phyloP scores from a whole-genome alignment of 2,113 vertebrate genomes.

The Pachyramphus minor region DNA sequence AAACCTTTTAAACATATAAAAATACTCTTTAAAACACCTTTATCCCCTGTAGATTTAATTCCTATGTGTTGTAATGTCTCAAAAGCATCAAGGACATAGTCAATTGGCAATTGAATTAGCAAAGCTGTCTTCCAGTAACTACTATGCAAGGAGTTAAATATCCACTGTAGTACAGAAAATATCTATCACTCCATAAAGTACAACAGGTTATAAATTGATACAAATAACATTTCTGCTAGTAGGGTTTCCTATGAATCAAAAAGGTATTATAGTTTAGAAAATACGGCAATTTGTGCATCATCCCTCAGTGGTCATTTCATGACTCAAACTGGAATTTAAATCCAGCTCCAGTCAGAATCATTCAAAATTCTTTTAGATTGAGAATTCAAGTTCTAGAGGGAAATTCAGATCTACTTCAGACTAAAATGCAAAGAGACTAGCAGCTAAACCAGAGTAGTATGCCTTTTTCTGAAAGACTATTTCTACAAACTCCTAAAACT shows the following conservation, averaged over 20 bases:
- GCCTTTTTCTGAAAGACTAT: background rate
- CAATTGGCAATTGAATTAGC: background rate
- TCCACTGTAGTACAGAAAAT: background rate
- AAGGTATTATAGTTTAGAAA: background rate
- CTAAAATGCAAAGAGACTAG: background rate
- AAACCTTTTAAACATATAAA: background rate
- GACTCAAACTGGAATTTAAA: background rate
- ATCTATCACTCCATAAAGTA: background rate
- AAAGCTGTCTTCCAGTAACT: background rate
- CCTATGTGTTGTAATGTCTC: background rate
- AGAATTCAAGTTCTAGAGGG: background rate
- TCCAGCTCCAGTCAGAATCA: background rate
- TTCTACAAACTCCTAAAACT: background rate
- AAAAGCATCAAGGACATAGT: background rate
- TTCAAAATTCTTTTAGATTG: background rate
- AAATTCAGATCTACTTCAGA: conserved; percentile 2
- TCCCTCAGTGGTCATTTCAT: background rate
- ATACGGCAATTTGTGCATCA: background rate
- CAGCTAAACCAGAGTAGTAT: background rate
- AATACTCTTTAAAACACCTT: background rate
- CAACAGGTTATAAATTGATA: background rate
- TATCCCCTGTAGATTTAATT: background rate
- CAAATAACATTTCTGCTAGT: background rate
- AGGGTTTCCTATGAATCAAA: background rate
- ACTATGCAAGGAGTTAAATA: background rate